Evolutionary conservation across 2,113 vertebrate genomes (phyloP).

Genomic region (Melanocharis versteri): DNA sequence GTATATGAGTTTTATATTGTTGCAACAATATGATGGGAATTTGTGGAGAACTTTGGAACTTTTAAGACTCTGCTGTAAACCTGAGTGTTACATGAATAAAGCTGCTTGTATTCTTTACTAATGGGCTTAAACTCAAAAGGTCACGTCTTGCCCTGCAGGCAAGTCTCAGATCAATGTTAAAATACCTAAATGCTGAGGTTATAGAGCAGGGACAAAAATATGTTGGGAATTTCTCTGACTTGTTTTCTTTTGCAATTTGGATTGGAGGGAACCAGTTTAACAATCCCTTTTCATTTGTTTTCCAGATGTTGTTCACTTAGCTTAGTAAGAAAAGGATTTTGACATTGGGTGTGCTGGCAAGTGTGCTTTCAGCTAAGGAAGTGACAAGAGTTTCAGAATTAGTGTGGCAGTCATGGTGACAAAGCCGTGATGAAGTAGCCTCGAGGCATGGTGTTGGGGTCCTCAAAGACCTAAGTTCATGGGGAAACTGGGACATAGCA

Average conservation of each 20-base stretch:
- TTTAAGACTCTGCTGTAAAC: neutral
- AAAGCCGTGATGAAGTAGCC: neutral
- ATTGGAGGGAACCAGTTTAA: neutral
- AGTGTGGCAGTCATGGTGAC: neutral
- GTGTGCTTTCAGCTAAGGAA: neutral
- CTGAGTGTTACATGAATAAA: neutral
- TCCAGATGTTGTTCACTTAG: constrained; percentile 58
- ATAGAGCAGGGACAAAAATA: constrained; percentile 13
- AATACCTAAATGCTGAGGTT: constrained; percentile 17
- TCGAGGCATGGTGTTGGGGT: rapidly evolving
- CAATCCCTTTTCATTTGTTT: constrained; percentile 27
- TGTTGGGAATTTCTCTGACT: constrained; percentile 15
- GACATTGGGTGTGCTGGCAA: neutral
- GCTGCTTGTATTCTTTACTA: neutral
- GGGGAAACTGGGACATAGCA: neutral
- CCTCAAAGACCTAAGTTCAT: neutral
- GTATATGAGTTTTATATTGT: neutral
- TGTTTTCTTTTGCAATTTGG: constrained; percentile 34
- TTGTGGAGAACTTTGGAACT: neutral
- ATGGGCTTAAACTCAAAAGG: neutral
- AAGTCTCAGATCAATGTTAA: neutral
- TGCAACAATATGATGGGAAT: neutral
- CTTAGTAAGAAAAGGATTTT: neutral
- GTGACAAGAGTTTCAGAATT: neutral
- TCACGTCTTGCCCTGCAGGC: neutral